Evolutionary conservation across 2,113 vertebrate genomes (phyloP), one percentile per base, ranked within the genome.

Genomic region (Tachysurus vachellii): DNA sequence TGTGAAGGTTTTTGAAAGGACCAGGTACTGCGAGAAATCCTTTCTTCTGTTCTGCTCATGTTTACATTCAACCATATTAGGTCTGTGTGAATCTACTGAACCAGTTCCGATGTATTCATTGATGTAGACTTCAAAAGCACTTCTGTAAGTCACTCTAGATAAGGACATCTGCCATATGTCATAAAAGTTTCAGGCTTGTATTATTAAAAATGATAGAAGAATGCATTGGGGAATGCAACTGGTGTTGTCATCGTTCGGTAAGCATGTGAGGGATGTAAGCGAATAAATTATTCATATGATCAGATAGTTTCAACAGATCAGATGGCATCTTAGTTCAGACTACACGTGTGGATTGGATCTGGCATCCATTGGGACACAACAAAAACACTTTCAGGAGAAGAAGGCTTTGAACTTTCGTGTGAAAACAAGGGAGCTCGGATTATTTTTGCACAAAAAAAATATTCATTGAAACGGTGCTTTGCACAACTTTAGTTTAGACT

Each of bases 1-100:
- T 23, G 96, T 99, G 88, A 97, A 97, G 92, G 94, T 97, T n/a
- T 99, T 99, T 89, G 96, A 97, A 90, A 96, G 92, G 92, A 95
- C 92, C 64, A 92, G 94, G 98, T 99, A 84, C 26, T 68, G 71
- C 61, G 44, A 26, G 23, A 17, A 81, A 26, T 10, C 28, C 31
- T 5, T 44, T 80, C 54, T 36, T 42, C 28, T 59, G 28, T 81
- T 44, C 31, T 61, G 19, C 56, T 26, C 0, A 0, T 44, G 28
- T 26, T 56, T 56, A 9, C 26, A 28, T 77, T 77, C 5, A 77
- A 54, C 12, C 53, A 77, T 50, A 50, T 50, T 50, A 50, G 4
- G 47, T 50, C 47, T 50, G 47, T 5, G 47, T 47, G 44, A 47
- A 47, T 6, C 44, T 47, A 47, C 3, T 47, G 44, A 6, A 47